phyloP scores from a whole-genome alignment of 1,140 invertebrate species.

The Aculops lycopersici region DNA sequence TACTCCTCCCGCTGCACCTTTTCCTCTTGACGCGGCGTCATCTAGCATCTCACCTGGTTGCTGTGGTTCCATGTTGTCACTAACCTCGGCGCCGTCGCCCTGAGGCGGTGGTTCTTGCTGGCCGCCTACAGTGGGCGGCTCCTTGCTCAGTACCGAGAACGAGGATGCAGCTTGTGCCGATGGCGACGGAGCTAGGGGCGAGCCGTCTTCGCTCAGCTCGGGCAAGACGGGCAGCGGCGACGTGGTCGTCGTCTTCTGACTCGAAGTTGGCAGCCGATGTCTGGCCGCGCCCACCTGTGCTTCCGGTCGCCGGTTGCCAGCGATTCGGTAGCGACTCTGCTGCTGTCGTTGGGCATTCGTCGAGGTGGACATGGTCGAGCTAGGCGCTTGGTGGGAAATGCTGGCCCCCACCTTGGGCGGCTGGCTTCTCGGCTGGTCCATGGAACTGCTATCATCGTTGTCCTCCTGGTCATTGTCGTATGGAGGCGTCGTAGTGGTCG shows the following conservation, averaged over 20 bases:
- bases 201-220: no score
- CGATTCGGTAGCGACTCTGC: background rate
- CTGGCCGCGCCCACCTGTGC: background rate
- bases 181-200: background rate
- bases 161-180: background rate
- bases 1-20: no score
- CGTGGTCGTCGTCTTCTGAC: background rate
- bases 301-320: background rate
- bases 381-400: no score
- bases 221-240: background rate
- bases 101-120: background rate
- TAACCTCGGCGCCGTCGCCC: background rate
- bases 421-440: no score
- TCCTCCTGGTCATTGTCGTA: no score
- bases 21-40: background rate
- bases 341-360: background rate
- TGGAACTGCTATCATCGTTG: no score
- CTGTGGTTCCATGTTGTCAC: conserved; percentile 13
- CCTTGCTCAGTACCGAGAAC: no score
- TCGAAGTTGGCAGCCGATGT: background rate
- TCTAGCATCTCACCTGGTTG: background rate
- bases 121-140: background rate
- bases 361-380: no score
- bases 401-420: no score
- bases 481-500: no score